Percentiles rank a stretch among this genome's conserved stretches.
These are phyloP conservation scores for Sebastes nivosus DNA, from an alignment of 2,797 vertebrate genomes.

Conservation along the genomic window DNA sequence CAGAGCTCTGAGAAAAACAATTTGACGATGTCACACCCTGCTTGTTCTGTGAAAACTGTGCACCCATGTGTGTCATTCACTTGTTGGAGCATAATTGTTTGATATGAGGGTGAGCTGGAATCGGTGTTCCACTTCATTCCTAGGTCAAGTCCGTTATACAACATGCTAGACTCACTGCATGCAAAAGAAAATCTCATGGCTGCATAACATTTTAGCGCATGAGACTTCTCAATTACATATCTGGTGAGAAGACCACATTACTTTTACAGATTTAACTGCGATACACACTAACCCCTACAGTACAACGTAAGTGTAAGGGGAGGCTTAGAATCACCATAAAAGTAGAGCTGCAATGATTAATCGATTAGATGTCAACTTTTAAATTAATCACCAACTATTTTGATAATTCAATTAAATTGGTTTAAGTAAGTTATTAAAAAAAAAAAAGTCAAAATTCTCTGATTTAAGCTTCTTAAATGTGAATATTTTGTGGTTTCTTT, in stretches of 20 bases:
- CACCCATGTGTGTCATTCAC: constrained; percentile 36
- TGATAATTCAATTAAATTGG: too few relatives aligned
- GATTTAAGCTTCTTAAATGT: too few relatives aligned
- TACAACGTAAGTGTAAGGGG: background rate
- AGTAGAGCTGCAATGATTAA: background rate
- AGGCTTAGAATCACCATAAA: background rate
- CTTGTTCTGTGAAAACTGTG: constrained; percentile 44
- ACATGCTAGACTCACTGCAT: background rate
- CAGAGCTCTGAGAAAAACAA: constrained; percentile 41
- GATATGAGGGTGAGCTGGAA: constrained; percentile 36
- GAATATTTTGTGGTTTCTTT: too few relatives aligned
- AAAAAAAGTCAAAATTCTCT: too few relatives aligned
- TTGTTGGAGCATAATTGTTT: constrained; percentile 40
- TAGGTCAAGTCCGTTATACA: background rate
- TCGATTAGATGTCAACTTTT: too few relatives aligned
- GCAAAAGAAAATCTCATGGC: background rate
- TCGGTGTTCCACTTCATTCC: constrained; percentile 22
- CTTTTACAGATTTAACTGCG: background rate
- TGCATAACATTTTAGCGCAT: background rate
- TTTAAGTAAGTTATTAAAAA: too few relatives aligned
- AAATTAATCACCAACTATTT: too few relatives aligned
- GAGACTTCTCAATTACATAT: background rate
- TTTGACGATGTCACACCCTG: constrained; percentile 27
- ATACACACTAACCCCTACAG: background rate
- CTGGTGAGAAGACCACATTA: background rate